Percentiles rank a stretch among this genome's conserved stretches.
phyloP scores from a whole-genome alignment of 2,113 vertebrate species.

The Microtus ochrogaster region DNA sequence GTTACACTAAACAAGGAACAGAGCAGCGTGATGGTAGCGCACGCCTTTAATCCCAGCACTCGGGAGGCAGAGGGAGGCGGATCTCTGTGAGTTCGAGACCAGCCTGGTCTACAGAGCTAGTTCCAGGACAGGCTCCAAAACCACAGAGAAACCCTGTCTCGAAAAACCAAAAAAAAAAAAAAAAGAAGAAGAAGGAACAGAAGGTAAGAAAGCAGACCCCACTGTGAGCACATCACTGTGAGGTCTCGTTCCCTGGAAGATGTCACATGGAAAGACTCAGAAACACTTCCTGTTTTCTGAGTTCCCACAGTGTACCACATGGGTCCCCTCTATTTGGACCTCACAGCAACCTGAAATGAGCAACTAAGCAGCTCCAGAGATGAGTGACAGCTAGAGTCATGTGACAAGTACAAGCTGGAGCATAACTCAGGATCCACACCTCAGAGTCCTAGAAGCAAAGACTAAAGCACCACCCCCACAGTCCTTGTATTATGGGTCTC shows the following conservation, averaged over 20 bases:
- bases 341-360: background rate
- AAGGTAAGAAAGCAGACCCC: background rate
- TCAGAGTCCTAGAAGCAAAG: background rate
- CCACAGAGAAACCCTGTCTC: too few relatives aligned
- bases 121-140: too few relatives aligned
- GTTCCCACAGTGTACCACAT: rapidly evolving
- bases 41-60: too few relatives aligned
- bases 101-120: too few relatives aligned
- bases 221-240: too few relatives aligned
- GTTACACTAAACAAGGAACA: too few relatives aligned
- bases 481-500: background rate
- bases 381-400: rapidly evolving
- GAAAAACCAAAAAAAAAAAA: too few relatives aligned
- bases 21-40: too few relatives aligned
- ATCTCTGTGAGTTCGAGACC: too few relatives aligned
- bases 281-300: background rate
- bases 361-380: rapidly evolving
- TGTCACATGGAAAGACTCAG: background rate
- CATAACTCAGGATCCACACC: background rate
- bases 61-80: too few relatives aligned
- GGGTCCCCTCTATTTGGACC: rapidly evolving
- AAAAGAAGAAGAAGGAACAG: background rate
- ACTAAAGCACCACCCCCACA: background rate
- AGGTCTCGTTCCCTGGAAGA: background rate
- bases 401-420: rapidly evolving